Base-by-base conservation (phyloP, 2,888 invertebrate genomes). In the Pimpla rufipes region DNA sequence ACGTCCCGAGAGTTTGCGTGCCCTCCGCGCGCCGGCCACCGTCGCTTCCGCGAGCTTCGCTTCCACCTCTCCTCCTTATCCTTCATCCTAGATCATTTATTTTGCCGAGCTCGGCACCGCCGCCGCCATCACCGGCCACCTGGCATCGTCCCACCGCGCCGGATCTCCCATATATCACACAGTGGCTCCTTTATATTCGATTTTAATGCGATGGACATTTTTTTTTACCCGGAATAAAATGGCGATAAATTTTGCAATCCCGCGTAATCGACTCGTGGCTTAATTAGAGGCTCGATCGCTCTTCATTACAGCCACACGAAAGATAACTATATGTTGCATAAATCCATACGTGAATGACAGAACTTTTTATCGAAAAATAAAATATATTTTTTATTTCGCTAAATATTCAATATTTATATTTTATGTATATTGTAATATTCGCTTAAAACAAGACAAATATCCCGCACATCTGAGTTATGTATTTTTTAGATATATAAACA, bases 81-180 rank as follows among this genome's bases (percentile, higher is more conserved):
- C 62, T 62, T 62, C 18, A 37, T 62, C 40, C 40, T 40, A 62
- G 62, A 62, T 62, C 62, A 62, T 62, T 62, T 62, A 62, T 62
- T 62, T 62, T 40, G 21, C 62, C 62, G 21, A 62, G 62, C 21
- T 62, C 40, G 7, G 62, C 40, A 62, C 62, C 16, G 6, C 50
- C 2, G 18, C 29, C 13, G 57, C 57, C 35, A 57, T 29, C 29
- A 35, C n/a, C 57, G 40, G 10, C 62, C 62, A 62, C 37, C 37
- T 62, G 62, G 40, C 62, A 16, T 21, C 62, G 16, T 40, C 62
- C 62, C 62, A 37, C 62, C 62, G 7, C 18, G 2, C 18, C 40
- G 7, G 18, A 62, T 3, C n/a, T n/a, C 18, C 2, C 62, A 40
- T 62, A 37, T 62, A 62, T 62, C 62, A 57, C 29, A 11, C 57